Evolutionary conservation across 2,797 vertebrate species (phyloP).

Genomic region (Lagorchestes hirsutus): DNA sequence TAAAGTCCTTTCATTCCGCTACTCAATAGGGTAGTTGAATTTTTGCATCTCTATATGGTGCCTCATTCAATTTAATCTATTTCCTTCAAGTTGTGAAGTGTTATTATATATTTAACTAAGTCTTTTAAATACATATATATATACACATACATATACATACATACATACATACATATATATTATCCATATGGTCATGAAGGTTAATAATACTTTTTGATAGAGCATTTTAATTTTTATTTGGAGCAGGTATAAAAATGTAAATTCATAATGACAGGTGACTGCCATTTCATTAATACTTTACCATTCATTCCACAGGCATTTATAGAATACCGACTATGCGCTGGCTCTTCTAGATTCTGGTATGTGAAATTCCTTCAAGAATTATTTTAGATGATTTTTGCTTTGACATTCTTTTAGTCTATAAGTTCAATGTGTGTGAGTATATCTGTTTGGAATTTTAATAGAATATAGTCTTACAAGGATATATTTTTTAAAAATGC

Average conservation of each 20-base stretch:
- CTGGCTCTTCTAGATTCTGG: neutral
- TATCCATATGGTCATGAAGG: neutral
- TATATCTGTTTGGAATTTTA: conserved; percentile 44
- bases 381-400: neutral
- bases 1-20: neutral
- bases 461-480: conserved; percentile 38
- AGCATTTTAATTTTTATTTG: conserved; percentile 1
- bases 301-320: neutral
- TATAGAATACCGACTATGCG: neutral
- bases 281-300: neutral
- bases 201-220: conserved; percentile 1
- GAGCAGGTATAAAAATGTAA: neutral
- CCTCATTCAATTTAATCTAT: conserved; percentile 21
- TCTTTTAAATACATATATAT: neutral
- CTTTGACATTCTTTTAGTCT: neutral
- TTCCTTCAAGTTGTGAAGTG: neutral
- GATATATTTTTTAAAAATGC: conserved; percentile 49
- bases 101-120: conserved; percentile 26
- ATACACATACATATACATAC: too few relatives aligned
- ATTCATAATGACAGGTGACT: neutral
- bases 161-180: too few relatives aligned
- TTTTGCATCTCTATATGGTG: conserved; percentile 2
- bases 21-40: neutral
- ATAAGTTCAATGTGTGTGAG: neutral
- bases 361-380: neutral